phyloP scores from a whole-genome alignment of 2,888 invertebrate species.

The Calameuta pallipes region DNA sequence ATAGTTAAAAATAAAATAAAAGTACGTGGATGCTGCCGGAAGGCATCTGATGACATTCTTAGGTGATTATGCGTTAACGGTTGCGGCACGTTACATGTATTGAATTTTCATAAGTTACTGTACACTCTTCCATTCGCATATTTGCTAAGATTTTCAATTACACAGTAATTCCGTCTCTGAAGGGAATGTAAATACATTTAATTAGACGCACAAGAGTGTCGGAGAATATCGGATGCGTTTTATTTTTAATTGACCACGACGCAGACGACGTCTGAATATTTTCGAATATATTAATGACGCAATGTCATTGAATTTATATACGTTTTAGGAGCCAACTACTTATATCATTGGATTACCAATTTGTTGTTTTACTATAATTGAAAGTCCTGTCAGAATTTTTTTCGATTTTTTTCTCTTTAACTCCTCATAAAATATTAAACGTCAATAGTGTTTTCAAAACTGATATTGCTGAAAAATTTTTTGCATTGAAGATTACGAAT shows the following conservation, averaged over 20 bases:
- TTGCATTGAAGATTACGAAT: background rate
- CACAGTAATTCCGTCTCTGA: background rate
- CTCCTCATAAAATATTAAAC: background rate
- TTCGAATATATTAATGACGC: background rate
- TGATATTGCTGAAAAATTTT: background rate
- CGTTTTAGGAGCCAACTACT: background rate
- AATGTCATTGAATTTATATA: background rate
- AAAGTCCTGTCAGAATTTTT: too few species aligned
- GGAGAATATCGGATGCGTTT: background rate
- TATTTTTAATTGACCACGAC: background rate
- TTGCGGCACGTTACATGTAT: background rate
- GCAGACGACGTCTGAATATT: background rate
- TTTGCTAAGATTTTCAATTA: background rate
- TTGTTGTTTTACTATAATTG: background rate
- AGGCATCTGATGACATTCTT: background rate
- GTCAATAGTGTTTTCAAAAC: background rate
- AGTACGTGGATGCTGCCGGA: background rate
- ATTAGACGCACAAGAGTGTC: background rate
- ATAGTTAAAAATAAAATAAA: background rate
- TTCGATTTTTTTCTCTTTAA: background rate
- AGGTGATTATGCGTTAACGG: background rate
- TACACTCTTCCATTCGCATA: background rate
- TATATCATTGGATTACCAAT: background rate
- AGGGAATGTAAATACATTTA: background rate
- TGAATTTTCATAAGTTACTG: background rate